Conservation (phyloP, 1,140 invertebrate genomes). For the Heterodera schachtii region DNA sequence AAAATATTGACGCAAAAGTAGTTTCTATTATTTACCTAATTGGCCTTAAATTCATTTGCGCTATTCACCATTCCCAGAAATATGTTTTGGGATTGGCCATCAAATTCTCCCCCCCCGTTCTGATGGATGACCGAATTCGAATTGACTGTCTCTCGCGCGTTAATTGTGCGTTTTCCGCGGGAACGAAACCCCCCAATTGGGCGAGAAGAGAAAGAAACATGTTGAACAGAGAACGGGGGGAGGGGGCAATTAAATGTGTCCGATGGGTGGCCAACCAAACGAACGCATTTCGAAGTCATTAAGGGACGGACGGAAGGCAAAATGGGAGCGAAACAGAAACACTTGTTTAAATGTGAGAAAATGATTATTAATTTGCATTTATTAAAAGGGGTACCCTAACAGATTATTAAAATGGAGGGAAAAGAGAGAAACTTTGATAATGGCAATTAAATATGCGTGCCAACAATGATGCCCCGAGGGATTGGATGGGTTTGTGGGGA, state of each 20-base stretch:
- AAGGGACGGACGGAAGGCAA: background rate
- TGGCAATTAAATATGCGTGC: background rate
- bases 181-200: slow-evolving; percentile 4
- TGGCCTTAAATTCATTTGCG: too few relatives aligned
- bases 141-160: background rate
- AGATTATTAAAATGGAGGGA: too few relatives aligned
- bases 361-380: too few relatives aligned
- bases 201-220: background rate
- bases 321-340: background rate
- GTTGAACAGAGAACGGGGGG: background rate
- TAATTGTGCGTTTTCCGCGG: background rate
- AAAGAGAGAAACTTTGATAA: too few relatives aligned
- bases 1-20: too few relatives aligned
- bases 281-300: background rate
- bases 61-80: background rate
- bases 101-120: background rate
- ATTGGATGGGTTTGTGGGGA: background rate
- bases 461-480: background rate
- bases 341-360: background rate
- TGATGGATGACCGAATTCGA: background rate
- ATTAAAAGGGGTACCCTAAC: too few relatives aligned
- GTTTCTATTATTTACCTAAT: too few relatives aligned
- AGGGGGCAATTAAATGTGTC: background rate
- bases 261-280: background rate
- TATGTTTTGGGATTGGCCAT: background rate